Base-by-base conservation (phyloP, 1,140 invertebrate species). In the Bactericera cockerelli region DNA sequence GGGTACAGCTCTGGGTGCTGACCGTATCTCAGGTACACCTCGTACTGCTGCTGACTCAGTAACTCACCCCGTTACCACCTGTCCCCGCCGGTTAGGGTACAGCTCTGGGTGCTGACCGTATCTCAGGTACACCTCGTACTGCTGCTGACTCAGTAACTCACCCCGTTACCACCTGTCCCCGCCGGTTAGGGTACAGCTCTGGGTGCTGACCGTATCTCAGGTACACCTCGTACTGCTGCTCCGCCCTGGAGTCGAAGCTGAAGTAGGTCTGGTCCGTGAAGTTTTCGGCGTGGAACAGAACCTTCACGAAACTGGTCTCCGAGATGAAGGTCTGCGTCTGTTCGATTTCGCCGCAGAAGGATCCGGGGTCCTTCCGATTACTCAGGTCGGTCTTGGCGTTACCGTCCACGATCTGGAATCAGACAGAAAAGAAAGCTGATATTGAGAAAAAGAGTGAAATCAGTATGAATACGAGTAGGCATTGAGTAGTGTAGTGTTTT, bases 261-360 rank as follows among this genome's bases (percentile, higher is more conserved):
- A 84, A 81, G 71, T 86, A 86, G 19, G 85, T 87, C 70, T 93
- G 89, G 69, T 93, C 87, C 1, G 89, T 91, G 74, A 91, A 93
- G 70, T 91, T 92, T 68, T 93, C 88, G 22, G 86, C 84, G 70
- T 90, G 87, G 73, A 93, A 93, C 39, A 91, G 77, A 26, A 94
- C 81, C 67, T 87, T 87, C 10, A 94, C 89, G 71, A 90, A 87
- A 67, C 85, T 89, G 11, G 89, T 93, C 73, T 94, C 90, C 13
- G 89, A 93, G 67, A 93, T 93, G 74, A 93, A 93, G 3, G 87
- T 91, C 71, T 93, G 87, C 0, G 89, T 87, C 65, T 92, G 89
- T 66, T 94, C 91, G 14, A 86, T 89, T 69, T 94, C 90, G 0
- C 90, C 90, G 70, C 90, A 94, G 70, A 91, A 94, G 59, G 88